A percentile compares a stretch with the other conserved stretches of the same genome.
These are phyloP conservation scores for Scatophagus argus DNA, from an alignment of 2,113 vertebrate species.

Conservation along the genomic window DNA sequence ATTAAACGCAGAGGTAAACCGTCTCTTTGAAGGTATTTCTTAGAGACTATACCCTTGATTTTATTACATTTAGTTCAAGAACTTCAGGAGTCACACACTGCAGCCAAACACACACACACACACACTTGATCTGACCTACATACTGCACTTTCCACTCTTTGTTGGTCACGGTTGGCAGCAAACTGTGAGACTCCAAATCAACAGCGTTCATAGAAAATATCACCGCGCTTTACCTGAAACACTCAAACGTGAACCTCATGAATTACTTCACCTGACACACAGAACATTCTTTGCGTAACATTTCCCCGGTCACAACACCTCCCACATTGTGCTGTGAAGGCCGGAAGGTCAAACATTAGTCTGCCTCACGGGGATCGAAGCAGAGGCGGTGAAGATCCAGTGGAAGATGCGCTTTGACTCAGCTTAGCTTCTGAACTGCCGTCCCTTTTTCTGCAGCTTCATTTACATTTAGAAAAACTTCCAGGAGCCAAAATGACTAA, in stretches of 20 bases:
- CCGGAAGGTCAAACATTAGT: neutral
- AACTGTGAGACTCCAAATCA: conserved; percentile 34
- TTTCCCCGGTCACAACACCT: conserved; percentile 2
- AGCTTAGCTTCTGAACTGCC: neutral
- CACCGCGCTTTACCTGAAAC: neutral
- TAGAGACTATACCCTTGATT: neutral
- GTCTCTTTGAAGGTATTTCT: conserved; percentile 4
- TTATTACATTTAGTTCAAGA: conserved; percentile 10
- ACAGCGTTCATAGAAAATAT: conserved; percentile 26
- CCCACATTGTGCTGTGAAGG: neutral
- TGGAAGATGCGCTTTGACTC: neutral
- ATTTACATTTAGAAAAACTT: neutral
- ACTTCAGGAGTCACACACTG: conserved; percentile 11
- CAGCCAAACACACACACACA: conserved; percentile 1
- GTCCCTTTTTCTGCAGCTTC: neutral
- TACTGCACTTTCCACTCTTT: conserved; percentile 25
- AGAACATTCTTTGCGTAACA: too few relatives aligned
- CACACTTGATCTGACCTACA: conserved; percentile 43
- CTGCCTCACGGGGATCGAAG: neutral
- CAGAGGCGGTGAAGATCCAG: neutral
- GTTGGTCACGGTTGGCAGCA: conserved; percentile 28
- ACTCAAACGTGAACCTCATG: neutral
- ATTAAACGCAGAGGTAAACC: too few relatives aligned
- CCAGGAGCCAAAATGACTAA: neutral
- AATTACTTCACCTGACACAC: neutral